Evolutionary conservation across 2,888 invertebrate species (phyloP).

Genomic region (Cacoxenus indagator): DNA sequence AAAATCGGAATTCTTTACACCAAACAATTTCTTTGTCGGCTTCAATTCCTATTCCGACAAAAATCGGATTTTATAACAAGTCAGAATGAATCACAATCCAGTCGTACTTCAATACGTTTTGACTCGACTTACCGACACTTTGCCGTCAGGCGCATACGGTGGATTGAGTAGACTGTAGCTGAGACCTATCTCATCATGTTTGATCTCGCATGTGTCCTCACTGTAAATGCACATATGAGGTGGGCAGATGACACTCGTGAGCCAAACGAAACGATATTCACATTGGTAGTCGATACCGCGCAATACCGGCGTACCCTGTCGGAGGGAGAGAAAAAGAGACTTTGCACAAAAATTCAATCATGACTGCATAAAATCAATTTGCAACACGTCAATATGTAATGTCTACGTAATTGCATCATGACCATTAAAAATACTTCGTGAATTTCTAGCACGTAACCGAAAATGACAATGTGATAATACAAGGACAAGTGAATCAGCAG

Average conservation of each 20-base stretch:
- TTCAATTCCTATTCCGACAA: too few species aligned
- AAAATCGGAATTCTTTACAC: too few species aligned
- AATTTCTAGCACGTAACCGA: slow-evolving; percentile 27
- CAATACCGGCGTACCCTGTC: slow-evolving; percentile 67
- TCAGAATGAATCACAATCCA: too few species aligned
- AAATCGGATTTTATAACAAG: neutral
- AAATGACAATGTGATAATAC: slow-evolving; percentile 14
- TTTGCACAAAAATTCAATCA: slow-evolving; percentile 7
- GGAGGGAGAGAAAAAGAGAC: neutral
- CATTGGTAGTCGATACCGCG: slow-evolving; percentile 64
- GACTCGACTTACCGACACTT: slow-evolving; percentile 63
- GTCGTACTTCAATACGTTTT: too few species aligned
- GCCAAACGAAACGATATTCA: slow-evolving; percentile 68
- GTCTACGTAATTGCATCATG: slow-evolving; percentile 7
- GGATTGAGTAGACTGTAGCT: slow-evolving; percentile 63
- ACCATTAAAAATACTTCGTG: slow-evolving; percentile 24
- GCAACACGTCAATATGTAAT: slow-evolving; percentile 8
- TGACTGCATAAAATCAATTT: slow-evolving; percentile 25
- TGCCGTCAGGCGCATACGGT: slow-evolving; percentile 61
- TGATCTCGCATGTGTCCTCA: slow-evolving; percentile 64
- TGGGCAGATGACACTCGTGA: slow-evolving; percentile 69
- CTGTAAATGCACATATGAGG: slow-evolving; percentile 65
- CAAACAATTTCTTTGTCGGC: too few species aligned
- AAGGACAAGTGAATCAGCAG: too few species aligned
- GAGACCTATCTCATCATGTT: slow-evolving; percentile 63